These are phyloP conservation scores for Galbula dea DNA, from an alignment of 2,113 vertebrate species.

Conservation along the genomic window DNA sequence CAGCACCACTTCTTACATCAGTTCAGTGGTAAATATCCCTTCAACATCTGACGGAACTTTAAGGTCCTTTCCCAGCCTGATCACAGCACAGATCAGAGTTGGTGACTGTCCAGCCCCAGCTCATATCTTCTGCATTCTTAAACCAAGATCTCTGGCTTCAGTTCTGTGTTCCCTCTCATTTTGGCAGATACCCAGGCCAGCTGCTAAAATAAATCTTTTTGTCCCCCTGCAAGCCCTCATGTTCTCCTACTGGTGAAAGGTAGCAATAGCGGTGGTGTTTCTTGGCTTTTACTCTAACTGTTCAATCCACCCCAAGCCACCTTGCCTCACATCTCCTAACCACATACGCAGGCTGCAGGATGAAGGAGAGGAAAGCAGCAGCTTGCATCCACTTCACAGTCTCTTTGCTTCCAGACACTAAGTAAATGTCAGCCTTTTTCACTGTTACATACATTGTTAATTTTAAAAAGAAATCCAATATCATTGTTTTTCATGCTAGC, in stretches of 20 bases:
- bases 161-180: neutral
- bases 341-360: neutral
- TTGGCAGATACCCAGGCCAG: slow-evolving; percentile 30
- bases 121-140: neutral
- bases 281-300: slow-evolving; percentile 37
- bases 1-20: accelerated
- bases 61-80: neutral
- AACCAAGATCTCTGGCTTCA: neutral
- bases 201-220: slow-evolving; percentile 31
- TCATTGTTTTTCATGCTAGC: slow-evolving; percentile 54
- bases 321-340: neutral
- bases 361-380: neutral
- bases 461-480: slow-evolving; percentile 63
- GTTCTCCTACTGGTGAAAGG: slow-evolving; percentile 16
- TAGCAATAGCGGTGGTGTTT: neutral
- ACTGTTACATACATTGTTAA: slow-evolving; percentile 55
- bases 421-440: slow-evolving; percentile 65
- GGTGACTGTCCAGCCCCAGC: neutral
- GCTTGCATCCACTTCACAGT: neutral
- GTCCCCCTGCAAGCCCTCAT: neutral
- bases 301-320: neutral
- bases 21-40: neutral
- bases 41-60: neutral
- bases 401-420: slow-evolving; percentile 56
- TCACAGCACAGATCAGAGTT: neutral